A percentile compares a stretch with the other conserved stretches of the same genome.
Evolutionary conservation across 2,113 vertebrate genomes (phyloP).

Genomic region (Pungitius pungitius): DNA sequence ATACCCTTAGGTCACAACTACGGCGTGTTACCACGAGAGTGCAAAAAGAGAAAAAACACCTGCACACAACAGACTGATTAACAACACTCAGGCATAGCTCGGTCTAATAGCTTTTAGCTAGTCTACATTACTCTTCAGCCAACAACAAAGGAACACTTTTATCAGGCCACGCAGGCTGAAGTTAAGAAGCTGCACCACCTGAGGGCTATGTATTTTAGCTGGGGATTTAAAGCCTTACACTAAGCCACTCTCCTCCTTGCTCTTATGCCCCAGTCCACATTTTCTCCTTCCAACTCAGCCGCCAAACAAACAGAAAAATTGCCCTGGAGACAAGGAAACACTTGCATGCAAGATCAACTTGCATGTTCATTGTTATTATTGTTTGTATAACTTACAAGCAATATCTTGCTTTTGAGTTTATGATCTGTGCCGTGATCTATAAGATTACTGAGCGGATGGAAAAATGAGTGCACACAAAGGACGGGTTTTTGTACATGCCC

Average conservation of each 20-base stretch:
- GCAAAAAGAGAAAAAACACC: conserved; percentile 20
- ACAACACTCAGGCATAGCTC: conserved; percentile 47
- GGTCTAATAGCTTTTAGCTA: conserved; percentile 66
- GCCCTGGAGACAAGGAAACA: conserved; percentile 35
- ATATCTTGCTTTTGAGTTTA: conserved; percentile 57
- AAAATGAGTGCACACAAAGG: conserved; percentile 64
- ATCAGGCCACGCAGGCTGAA: conserved; percentile 74
- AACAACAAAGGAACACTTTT: conserved; percentile 73
- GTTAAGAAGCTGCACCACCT: conserved; percentile 73
- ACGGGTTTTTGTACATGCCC: conserved; percentile 61
- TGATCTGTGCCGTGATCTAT: conserved; percentile 28
- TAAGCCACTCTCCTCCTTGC: conserved; percentile 65
- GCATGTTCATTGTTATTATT: conserved; percentile 42
- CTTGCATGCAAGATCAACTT: conserved; percentile 34
- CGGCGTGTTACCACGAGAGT: conserved; percentile 14
- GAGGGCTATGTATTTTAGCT: conserved; percentile 71
- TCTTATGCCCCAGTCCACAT: conserved; percentile 36
- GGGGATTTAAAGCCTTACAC: conserved; percentile 71
- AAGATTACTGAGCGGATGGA: conserved; percentile 37
- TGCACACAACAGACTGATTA: conserved; percentile 55
- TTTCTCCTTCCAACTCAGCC: conserved; percentile 46
- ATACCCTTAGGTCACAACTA: conserved; percentile 20
- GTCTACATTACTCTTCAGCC: conserved; percentile 59
- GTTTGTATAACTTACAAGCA: conserved; percentile 45
- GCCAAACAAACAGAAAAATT: conserved; percentile 52